These are phyloP conservation scores for Etheostoma perlongum DNA, from an alignment of 2,797 vertebrate species.

Conservation along the genomic window DNA sequence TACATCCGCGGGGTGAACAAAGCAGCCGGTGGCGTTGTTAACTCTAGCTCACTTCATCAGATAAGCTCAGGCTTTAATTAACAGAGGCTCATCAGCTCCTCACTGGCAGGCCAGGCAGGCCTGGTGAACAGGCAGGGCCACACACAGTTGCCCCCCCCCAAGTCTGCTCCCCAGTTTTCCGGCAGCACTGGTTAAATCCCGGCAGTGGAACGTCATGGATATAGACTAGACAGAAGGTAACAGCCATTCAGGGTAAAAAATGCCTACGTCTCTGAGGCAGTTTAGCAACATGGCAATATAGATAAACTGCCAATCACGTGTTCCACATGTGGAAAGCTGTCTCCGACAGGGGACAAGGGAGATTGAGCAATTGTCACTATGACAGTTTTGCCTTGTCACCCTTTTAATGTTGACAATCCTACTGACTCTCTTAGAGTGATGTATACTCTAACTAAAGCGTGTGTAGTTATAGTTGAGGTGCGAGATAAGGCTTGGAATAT, in stretches of 20 bases:
- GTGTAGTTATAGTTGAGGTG: neutral
- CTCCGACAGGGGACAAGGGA: neutral
- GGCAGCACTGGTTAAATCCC: no score
- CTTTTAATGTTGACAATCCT: neutral
- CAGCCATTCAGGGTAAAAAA: neutral
- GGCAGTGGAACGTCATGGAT: no score
- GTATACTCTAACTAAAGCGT: neutral
- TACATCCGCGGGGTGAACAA: conserved; percentile 38
- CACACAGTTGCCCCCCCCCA: conserved; percentile 26
- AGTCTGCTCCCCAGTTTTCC: conserved; percentile 31
- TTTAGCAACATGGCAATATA: neutral
- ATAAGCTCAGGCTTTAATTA: conserved; percentile 80
- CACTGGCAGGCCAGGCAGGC: conserved; percentile 44
- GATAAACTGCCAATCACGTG: neutral
- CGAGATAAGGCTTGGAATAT: neutral
- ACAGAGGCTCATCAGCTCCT: conserved; percentile 65
- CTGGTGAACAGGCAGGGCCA: conserved; percentile 63
- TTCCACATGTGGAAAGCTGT: neutral
- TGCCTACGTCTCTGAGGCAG: neutral
- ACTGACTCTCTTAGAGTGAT: neutral
- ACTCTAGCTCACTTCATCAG: conserved; percentile 70
- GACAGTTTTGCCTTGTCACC: neutral
- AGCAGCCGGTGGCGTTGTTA: conserved; percentile 62
- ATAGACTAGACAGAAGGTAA: neutral
- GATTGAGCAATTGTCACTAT: neutral